phyloP scores from a whole-genome alignment of 2,888 invertebrate species.

The Papilio gigon region DNA sequence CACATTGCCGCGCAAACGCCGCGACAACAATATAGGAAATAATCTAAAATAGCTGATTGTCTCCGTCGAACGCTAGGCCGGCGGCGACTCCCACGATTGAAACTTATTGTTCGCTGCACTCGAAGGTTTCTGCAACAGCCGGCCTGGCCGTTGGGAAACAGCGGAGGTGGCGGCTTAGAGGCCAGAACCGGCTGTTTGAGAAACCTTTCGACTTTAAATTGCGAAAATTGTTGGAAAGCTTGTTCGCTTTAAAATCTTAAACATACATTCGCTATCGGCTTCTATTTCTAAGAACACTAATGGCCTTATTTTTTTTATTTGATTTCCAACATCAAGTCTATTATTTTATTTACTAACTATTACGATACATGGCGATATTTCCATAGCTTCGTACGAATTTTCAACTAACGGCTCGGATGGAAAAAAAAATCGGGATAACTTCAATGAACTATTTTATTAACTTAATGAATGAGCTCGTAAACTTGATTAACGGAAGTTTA shows the following conservation, averaged over 20 bases:
- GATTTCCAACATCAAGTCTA: too few relatives aligned
- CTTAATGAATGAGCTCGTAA: constrained; percentile 11
- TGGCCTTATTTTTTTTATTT: neutral
- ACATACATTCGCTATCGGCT: constrained; percentile 46
- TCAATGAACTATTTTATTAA: constrained; percentile 4
- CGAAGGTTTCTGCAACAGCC: constrained; percentile 78
- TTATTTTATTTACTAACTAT: too few relatives aligned
- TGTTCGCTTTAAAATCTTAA: constrained; percentile 47
- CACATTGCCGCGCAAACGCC: constrained; percentile 52
- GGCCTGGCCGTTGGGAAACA: constrained; percentile 72
- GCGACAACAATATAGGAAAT: constrained; percentile 64
- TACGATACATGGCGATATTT: too few relatives aligned
- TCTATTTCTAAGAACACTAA: constrained; percentile 13
- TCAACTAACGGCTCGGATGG: neutral
- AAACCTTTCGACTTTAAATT: constrained; percentile 73
- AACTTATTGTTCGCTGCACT: constrained; percentile 77
- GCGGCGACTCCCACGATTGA: constrained; percentile 70
- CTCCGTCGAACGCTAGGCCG: constrained; percentile 59
- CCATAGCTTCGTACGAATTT: neutral
- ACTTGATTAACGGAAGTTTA: constrained; percentile 26
- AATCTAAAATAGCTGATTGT: constrained; percentile 67
- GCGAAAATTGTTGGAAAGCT: constrained; percentile 76
- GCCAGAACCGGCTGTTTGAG: constrained; percentile 75
- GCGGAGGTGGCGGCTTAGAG: constrained; percentile 65
- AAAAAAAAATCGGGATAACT: neutral